Evolutionary conservation across 1,140 invertebrate species (phyloP).

Genomic region (Ooceraea biroi): DNA sequence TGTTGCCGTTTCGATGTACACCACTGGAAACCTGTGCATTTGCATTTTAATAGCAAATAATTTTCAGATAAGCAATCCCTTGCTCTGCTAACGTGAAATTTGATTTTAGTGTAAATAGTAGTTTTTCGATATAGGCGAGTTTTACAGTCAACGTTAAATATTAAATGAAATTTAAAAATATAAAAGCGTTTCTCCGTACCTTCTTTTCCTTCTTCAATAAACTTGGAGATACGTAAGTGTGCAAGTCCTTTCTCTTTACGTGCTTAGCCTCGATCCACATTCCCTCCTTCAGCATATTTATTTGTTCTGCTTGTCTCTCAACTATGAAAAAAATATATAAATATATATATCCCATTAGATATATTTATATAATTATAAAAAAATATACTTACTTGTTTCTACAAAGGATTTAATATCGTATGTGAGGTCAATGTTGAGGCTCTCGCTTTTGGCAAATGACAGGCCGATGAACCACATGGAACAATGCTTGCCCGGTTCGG

Average conservation of each 20-base stretch:
- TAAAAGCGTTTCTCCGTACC: constrained; percentile 64
- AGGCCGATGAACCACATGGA: constrained; percentile 99
- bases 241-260: constrained; percentile 91
- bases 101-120: too few species aligned
- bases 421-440: constrained; percentile 96
- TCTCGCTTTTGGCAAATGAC: constrained; percentile 94
- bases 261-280: constrained; percentile 95
- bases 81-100: too few species aligned
- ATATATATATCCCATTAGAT: not conserved
- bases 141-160: not conserved
- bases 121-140: too few species aligned
- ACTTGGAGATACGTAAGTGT: constrained; percentile 90
- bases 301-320: constrained; percentile 89
- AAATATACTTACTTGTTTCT: constrained; percentile 89
- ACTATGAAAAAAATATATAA: constrained; percentile 84
- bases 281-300: constrained; percentile 94
- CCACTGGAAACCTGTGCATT: constrained; percentile 74
- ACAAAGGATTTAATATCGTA: constrained; percentile 96
- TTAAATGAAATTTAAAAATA: not conserved
- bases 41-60: too few species aligned
- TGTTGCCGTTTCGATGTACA: constrained; percentile 78
- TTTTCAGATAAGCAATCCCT: too few species aligned
- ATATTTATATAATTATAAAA: constrained; percentile 22
- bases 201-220: constrained; percentile 91
- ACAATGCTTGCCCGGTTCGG: constrained; percentile 85